A percentile compares a stretch with the other conserved stretches of the same genome.
Conservation (phyloP, 2,888 invertebrate genomes). For the Agrotis exclamationis region DNA sequence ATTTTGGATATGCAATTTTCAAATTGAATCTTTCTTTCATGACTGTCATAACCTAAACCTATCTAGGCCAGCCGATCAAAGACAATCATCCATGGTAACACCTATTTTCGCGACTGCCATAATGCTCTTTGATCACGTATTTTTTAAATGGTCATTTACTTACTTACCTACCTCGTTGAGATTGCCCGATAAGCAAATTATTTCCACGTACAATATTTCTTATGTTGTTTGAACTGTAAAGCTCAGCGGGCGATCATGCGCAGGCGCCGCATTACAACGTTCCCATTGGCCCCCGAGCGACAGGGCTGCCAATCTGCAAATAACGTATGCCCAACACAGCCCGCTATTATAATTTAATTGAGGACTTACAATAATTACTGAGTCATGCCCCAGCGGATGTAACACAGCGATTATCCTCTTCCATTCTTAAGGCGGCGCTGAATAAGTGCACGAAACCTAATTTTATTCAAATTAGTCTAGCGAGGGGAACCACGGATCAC, state of each 20-base stretch:
- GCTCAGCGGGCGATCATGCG: conserved; percentile 85
- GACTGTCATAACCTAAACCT: conserved; percentile 13
- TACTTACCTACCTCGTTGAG: conserved; percentile 30
- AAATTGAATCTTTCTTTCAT: conserved; percentile 62
- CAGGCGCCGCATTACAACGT: conserved; percentile 88
- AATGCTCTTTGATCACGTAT: conserved; percentile 39
- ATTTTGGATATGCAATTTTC: conserved; percentile 46
- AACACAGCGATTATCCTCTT: conserved; percentile 72
- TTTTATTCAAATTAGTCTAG: conserved; percentile 66
- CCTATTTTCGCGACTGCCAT: conserved; percentile 9
- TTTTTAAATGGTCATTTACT: conserved; percentile 39
- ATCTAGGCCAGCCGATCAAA: conserved; percentile 24
- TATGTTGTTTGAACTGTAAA: conserved; percentile 78
- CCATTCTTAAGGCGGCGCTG: conserved; percentile 52
- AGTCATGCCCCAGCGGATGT: conserved; percentile 73
- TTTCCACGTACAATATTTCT: conserved; percentile 71
- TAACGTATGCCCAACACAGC: conserved; percentile 79
- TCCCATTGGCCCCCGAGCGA: conserved; percentile 86
- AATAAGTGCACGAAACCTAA: conserved; percentile 66
- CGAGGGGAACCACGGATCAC: conserved; percentile 45
- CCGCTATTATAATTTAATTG: conserved; percentile 86
- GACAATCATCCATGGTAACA: conserved; percentile 25
- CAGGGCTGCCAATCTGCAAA: conserved; percentile 88
- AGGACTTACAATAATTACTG: conserved; percentile 79
- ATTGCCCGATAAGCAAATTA: conserved; percentile 65